Base-by-base conservation (phyloP, 2,888 invertebrate genomes). In the Apocheima hispidaria region DNA sequence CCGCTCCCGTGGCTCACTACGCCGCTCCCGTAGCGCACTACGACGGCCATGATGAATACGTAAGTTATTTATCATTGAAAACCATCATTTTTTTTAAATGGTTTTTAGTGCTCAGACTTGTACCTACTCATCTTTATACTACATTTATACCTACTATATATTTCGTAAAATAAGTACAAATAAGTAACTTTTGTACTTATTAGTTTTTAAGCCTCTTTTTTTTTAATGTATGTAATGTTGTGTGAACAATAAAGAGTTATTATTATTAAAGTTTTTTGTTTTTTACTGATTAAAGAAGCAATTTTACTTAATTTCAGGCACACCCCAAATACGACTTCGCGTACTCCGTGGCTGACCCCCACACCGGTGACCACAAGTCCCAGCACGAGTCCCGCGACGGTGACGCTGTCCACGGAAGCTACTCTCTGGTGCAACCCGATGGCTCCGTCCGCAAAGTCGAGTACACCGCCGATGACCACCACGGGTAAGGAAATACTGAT, bases 381-480 rank as follows among this genome's bases (percentile, higher is more conserved):
- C 93, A 93, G 82, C 90, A 92, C 74, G 94, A 94, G 79, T 79
- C 79, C 75, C 87, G 90, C 73, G 93, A 93, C 68, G 93, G 93
- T 20, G 93, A 93, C 77, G 81, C 85, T 48, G 94, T 95, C 48
- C 93, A 93, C 76, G 95, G 95, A 36, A 93, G 92, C 81, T 95
- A 95, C 84, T 92, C 92, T 28, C 83, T 94, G 52, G 92, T 92
- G 68, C 94, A 94, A 76, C 93, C 94, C 53, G 93, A 93, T 46
- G 93, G 86, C 65, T 81, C 94, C 75, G 84, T 93, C 57, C 90
- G 94, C 77, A 93, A 93, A 66, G 94, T 94, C 51, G 92, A 93
- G 72, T 94, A 87, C 79, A 82, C 85, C 74, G 87, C 87, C 68
- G 93, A 93, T 68, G 90, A 87, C 64, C 91, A 93, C 77, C 79